Base-by-base conservation (phyloP, 2,888 invertebrate genomes). In the Aspidapion aeneum region DNA sequence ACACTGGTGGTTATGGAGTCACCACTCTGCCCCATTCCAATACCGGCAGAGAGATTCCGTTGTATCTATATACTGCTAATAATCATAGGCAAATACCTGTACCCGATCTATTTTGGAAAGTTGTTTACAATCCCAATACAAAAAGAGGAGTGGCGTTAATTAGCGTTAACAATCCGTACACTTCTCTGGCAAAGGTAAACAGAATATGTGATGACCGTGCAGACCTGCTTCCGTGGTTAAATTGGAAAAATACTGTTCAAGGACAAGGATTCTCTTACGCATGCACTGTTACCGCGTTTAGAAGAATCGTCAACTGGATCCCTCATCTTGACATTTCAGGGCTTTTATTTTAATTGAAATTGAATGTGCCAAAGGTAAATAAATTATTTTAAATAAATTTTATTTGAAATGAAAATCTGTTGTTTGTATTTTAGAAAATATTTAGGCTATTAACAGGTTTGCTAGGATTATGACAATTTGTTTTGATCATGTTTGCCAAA, bases 101-200 rank as follows among this genome's bases (percentile, higher is more conserved):
- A 3, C 87, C 87, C 1, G 81, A 79, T 69, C 61, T 85, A 2
- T 85, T 80, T 65, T 88, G 85, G 83, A 86, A 86, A 71, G 84
- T 87, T 3, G 82, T 84, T 0, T 84, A 86, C 70, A 84, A 88
- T 65, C 79, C 83, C 1, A 70, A 71, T 0, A 78, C 77, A 1
- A 79, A 80, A 18, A 73, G 81, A 1, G 87, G 86, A 0, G 81
- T 86, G 1, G 89, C 84, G 1, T 84, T 88, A 68, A 74, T 89
- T 9, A 83, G 86, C 54, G 82, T 87, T 61, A 89, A 89, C 78
- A 87, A 89, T 73, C 89, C 89, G 0, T 77, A 80, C 63, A 66
- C 74, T 2, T 69, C 69, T 19, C 50, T 64, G 12, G 60, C 71
- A 57, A 52, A 62, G 1, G 72, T 70, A 21, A 66, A 73, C 58